Percentiles rank a stretch among this genome's conserved stretches.
These are phyloP conservation scores for Hipparchia semele DNA, from an alignment of 2,888 invertebrate genomes.

Conservation along the genomic window DNA sequence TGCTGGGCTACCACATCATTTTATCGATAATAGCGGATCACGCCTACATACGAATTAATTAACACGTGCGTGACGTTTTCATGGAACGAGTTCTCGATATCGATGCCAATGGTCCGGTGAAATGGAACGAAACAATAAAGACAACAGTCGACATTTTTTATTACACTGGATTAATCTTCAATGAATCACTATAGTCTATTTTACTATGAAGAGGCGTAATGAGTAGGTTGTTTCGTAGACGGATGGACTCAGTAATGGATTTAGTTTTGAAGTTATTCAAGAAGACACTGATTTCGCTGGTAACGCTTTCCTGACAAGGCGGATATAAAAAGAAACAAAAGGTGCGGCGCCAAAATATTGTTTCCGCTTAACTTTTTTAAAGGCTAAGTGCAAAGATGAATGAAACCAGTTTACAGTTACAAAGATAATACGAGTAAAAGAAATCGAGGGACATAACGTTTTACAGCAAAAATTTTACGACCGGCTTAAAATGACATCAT, in stretches of 20 bases:
- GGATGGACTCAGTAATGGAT: neutral
- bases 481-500: conserved; percentile 48
- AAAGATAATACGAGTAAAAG: conserved; percentile 42
- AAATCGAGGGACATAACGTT: conserved; percentile 45
- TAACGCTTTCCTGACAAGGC: neutral
- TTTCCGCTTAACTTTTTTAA: conserved; percentile 47
- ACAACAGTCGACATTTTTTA: conserved; percentile 66
- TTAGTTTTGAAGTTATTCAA: neutral
- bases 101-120: conserved; percentile 70
- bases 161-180: conserved; percentile 64
- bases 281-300: neutral
- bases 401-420: conserved; percentile 47
- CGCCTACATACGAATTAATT: conserved; percentile 80
- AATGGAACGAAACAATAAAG: conserved; percentile 71
- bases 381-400: conserved; percentile 46
- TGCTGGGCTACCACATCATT: conserved; percentile 77
- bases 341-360: conserved; percentile 51
- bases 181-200: conserved; percentile 63
- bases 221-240: conserved; percentile 9
- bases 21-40: conserved; percentile 73
- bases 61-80: conserved; percentile 69
- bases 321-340: conserved; percentile 20
- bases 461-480: conserved; percentile 45
- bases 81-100: conserved; percentile 68
- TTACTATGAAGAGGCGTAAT: conserved; percentile 2